Evolutionary conservation across 1,140 invertebrate species (phyloP), one percentile per base, ranked within the genome.

Genomic region (Leptopilina clavipes): DNA sequence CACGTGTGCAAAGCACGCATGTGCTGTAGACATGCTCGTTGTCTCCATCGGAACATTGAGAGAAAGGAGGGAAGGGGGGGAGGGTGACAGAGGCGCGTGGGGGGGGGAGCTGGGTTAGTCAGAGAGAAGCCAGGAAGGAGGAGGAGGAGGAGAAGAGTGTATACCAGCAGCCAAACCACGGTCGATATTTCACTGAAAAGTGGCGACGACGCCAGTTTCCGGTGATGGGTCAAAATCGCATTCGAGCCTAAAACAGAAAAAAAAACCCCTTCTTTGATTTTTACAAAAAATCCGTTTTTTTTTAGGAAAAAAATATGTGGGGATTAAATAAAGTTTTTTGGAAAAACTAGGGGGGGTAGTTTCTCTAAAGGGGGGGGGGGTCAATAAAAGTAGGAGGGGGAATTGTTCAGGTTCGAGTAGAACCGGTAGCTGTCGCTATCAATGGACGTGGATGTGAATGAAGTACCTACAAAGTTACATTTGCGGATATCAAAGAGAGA

Each of bases 401-500:
- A 73, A 19, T 31, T 43, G 44, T 25, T 37, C 5, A 1, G 1
- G 6, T 19, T 59, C 11, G 54, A 18, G 44, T 19, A 14, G 1
- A 22, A 11, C 10, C n/a, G 8, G 12, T 59, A 76, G 76, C 75
- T 31, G 74, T 74, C 75, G 44, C 59, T 70, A 40, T 1, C 12
- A 75, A 31, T 18, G 74, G 44, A 44, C 74, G 80, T 74, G 40
- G 76, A 75, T 77, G 83, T 87, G 87, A 89, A 89, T 88, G 86
- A 86, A 86, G 81, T 82, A 80, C 75, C 76, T 77, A 76, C 76
- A 52, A 81, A 77, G 80, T 81, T 85, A 86, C 83, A 85, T 85
- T 85, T 83, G 82, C 79, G 87, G 83, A 82, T 88, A 85, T 86
- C 84, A 87, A 85, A 88, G 84, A 85, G 84, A 82, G n/a, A n/a